These are phyloP conservation scores for Glossophaga mutica DNA, from an alignment of 2,797 vertebrate genomes.

Conservation along the genomic window DNA sequence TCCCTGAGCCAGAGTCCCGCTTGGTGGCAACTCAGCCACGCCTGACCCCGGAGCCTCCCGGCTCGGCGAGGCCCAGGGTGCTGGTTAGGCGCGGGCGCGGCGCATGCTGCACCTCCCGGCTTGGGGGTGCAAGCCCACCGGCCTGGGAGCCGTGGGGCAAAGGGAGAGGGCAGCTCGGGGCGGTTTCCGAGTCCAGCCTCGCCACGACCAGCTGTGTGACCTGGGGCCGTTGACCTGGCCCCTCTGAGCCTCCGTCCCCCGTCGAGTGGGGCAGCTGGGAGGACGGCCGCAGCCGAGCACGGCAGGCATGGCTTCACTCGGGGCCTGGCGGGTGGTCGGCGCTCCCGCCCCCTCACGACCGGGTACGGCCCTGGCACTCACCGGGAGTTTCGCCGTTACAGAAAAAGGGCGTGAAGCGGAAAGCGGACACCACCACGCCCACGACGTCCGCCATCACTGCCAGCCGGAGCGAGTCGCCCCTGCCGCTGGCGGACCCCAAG, in stretches of 20 bases:
- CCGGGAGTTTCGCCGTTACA: slow-evolving; percentile 59
- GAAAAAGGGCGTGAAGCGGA: slow-evolving; percentile 92
- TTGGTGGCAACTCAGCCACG: fast-evolving
- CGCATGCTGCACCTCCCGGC: not conserved
- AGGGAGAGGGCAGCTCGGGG: not conserved
- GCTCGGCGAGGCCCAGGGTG: fast-evolving
- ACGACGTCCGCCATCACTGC: slow-evolving; percentile 92
- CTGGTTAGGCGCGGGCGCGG: not conserved
- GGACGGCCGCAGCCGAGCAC: not conserved
- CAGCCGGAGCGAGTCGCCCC: slow-evolving; percentile 86
- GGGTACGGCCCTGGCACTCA: not conserved
- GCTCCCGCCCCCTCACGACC: too few relatives aligned
- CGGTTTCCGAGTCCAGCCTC: not conserved
- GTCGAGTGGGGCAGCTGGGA: not conserved
- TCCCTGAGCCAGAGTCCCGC: not conserved
- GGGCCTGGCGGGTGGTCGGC: not conserved
- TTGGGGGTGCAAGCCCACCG: not conserved
- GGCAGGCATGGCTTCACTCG: not conserved
- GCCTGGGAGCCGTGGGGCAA: fast-evolving
- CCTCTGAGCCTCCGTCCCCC: not conserved
- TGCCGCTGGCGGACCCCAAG: slow-evolving; percentile 83
- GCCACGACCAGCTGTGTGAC: slow-evolving; percentile 57
- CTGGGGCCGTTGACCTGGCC: not conserved
- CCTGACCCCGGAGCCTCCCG: not conserved
- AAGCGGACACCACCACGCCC: slow-evolving; percentile 87